A percentile compares a stretch with the other conserved stretches of the same genome.
Conservation (phyloP, 2,888 invertebrate genomes). For the Trachelus iudaicus region DNA sequence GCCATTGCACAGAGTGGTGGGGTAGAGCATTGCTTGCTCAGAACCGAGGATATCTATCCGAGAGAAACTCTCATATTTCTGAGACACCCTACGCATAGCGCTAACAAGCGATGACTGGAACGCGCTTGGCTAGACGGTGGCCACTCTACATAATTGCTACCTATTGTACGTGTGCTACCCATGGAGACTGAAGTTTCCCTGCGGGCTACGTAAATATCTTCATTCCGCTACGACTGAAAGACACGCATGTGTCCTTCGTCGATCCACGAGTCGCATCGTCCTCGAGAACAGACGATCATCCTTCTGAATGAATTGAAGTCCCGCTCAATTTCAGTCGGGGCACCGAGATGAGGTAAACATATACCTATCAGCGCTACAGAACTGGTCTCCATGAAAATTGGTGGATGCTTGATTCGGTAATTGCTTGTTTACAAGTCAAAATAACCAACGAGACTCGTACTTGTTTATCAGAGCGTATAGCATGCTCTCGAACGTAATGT, state of each 20-base stretch:
- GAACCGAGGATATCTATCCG: conserved; percentile 1
- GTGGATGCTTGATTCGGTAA: conserved; percentile 27
- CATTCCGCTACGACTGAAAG: too few species aligned
- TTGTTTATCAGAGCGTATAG: too few species aligned
- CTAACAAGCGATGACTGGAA: conserved; percentile 47
- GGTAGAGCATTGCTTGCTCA: not conserved
- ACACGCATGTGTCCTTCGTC: too few species aligned
- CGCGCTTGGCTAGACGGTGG: conserved; percentile 37
- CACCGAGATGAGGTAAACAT: not conserved
- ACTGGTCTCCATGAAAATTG: not conserved
- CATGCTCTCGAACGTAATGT: too few species aligned
- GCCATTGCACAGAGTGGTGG: not conserved
- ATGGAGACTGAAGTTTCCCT: too few species aligned
- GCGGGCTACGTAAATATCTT: too few species aligned
- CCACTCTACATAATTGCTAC: conserved; percentile 55
- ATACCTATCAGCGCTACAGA: too few species aligned
- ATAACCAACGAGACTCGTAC: conserved; percentile 26
- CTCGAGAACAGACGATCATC: too few species aligned
- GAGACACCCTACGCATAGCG: conserved; percentile 35
- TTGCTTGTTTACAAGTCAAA: conserved; percentile 46
- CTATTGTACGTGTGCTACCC: conserved; percentile 33
- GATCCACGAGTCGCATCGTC: too few species aligned
- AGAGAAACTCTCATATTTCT: conserved; percentile 21
- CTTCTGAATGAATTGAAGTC: conserved; percentile 7
- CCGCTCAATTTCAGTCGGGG: conserved; percentile 7